These are phyloP conservation scores for Malaclemys terrapin DNA, from an alignment of 2,113 vertebrate species.

Conservation along the genomic window DNA sequence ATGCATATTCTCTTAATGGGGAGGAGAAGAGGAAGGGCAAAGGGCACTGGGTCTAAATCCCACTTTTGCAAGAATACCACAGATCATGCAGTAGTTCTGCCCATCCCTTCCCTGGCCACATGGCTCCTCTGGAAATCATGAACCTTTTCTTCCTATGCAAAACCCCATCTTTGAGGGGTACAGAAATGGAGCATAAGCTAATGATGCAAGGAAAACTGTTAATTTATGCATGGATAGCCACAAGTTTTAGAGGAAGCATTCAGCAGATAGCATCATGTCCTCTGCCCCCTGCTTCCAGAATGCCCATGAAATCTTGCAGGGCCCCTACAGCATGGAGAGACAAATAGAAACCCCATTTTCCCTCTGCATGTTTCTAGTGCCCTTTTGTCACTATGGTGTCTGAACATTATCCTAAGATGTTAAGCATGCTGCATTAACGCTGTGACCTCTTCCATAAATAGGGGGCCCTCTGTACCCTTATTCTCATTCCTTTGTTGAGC, in stretches of 20 bases:
- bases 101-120: not conserved
- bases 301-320: not conserved
- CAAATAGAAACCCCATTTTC: not conserved
- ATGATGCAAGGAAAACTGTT: not conserved
- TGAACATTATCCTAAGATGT: not conserved
- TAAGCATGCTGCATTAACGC: not conserved
- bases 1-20: not conserved
- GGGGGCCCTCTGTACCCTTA: not conserved
- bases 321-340: not conserved
- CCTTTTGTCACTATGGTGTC: not conserved
- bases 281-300: not conserved
- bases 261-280: not conserved
- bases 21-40: not conserved
- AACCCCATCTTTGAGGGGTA: not conserved
- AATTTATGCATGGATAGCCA: not conserved
- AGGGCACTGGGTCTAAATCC: not conserved
- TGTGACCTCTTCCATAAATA: not conserved
- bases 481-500: slow-evolving; percentile 11
- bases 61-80: not conserved
- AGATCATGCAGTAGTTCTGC: not conserved
- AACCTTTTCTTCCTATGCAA: not conserved
- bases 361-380: not conserved
- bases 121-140: not conserved
- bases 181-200: not conserved
- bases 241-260: not conserved